Conservation (phyloP, 2,113 vertebrate genomes). For the Pao palembangensis region DNA sequence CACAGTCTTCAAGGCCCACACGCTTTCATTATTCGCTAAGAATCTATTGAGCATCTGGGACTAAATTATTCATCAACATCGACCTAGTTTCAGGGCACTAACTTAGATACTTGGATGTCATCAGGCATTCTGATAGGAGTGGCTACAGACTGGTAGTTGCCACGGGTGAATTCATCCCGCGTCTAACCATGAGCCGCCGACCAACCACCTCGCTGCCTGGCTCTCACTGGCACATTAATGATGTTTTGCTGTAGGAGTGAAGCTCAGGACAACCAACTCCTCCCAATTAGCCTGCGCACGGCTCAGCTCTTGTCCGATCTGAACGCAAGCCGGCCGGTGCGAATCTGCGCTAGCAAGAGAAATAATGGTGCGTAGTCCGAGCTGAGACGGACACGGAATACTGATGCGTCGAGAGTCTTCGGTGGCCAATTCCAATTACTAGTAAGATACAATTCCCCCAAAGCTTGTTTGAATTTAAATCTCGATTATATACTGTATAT, state of each 20-base stretch:
- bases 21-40: slow-evolving; percentile 71
- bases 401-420: slow-evolving; percentile 23
- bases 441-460: slow-evolving; percentile 5
- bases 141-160: slow-evolving; percentile 48
- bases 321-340: slow-evolving; percentile 29
- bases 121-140: slow-evolving; percentile 57
- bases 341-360: slow-evolving; percentile 39
- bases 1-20: slow-evolving; percentile 61
- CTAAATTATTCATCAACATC: slow-evolving; percentile 75
- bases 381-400: slow-evolving; percentile 24
- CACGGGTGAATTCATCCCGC: slow-evolving; percentile 41
- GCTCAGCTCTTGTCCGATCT: slow-evolving; percentile 39
- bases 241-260: slow-evolving; percentile 57
- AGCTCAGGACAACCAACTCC: slow-evolving; percentile 60
- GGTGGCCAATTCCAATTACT: slow-evolving; percentile 14
- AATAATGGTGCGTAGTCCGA: slow-evolving; percentile 36
- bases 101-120: slow-evolving; percentile 71
- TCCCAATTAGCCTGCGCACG: slow-evolving; percentile 57
- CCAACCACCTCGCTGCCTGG: not conserved
- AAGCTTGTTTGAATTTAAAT: too few species aligned
- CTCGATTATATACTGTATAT: too few species aligned
- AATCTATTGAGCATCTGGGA: slow-evolving; percentile 75
- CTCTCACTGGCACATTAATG: slow-evolving; percentile 49
- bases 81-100: slow-evolving; percentile 72
- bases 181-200: slow-evolving; percentile 28